Base-by-base conservation (phyloP, 1,140 invertebrate genomes). In the Drosophila asahinai region DNA sequence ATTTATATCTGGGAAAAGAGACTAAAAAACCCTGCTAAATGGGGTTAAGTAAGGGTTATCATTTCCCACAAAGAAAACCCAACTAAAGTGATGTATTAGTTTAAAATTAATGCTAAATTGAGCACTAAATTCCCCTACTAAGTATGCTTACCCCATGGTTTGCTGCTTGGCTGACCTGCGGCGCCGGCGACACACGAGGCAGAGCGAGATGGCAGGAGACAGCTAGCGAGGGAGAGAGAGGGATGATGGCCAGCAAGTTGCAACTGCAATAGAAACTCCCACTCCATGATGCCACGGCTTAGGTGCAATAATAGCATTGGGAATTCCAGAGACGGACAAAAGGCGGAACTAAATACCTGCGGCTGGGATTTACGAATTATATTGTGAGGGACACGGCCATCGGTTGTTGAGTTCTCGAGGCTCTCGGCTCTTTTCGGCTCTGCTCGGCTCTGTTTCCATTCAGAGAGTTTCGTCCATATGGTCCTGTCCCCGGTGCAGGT, bases 331-430 rank as follows among this genome's bases (percentile, higher is more conserved):
- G 76, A 58, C 65, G 77, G 71, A 89, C 84, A 86, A 90, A 86
- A 86, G 86, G 86, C 86, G 86, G 86, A 90, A 91, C 86, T 90
- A 90, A 90, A 90, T 90, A 90, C 86, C 86, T 90, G 86, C 80
- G 86, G 86, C 86, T 86, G 86, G 86, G 86, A 90, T 90, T 91
- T 90, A 91, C 68, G 82, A 91, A 86, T 87, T 87, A 87, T 68
- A 73, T 68, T 75, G 81, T 82, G 64, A 61, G 70, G 76, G 38
- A 25, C 22, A 25, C 47, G 3, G 25, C 54, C 38, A 36, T 40
- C 33, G 12, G 36, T 27, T 15, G 38, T 42, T 38, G 19, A 57
- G 40, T 40, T 57, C 33, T 51, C 33, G 40, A 61, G 25, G 33
- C 33, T 36, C 19, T 19, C 19, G 19, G 19, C 19, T 19, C 19